phyloP scores from a whole-genome alignment of 2,888 invertebrate genomes.

The Hydrotaea cyrtoneurina region DNA sequence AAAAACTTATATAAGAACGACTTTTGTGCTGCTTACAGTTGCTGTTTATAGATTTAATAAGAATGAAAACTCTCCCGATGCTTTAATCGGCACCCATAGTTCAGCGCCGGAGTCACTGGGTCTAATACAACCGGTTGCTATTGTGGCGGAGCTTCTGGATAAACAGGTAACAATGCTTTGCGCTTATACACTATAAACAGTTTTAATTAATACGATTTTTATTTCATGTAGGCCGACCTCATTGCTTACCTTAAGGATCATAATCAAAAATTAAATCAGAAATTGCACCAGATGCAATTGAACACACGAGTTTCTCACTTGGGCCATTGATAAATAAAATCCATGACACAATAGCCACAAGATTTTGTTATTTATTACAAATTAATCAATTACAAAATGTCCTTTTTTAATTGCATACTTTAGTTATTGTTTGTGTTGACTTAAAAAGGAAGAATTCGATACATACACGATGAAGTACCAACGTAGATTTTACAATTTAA shows the following conservation, averaged over 20 bases:
- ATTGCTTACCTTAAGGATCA: slow-evolving; percentile 86
- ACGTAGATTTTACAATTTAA: neutral
- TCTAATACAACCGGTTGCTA: slow-evolving; percentile 81
- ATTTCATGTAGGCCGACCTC: slow-evolving; percentile 84
- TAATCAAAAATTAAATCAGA: slow-evolving; percentile 85
- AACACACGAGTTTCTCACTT: slow-evolving; percentile 77
- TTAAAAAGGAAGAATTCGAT: neutral
- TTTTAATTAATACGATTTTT: slow-evolving; percentile 3
- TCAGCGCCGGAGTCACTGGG: slow-evolving; percentile 78
- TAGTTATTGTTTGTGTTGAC: neutral
- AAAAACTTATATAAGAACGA: neutral
- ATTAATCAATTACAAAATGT: slow-evolving; percentile 39
- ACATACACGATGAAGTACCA: neutral
- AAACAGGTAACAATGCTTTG: slow-evolving; percentile 83
- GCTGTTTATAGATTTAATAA: slow-evolving; percentile 84
- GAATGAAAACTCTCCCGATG: slow-evolving; percentile 84
- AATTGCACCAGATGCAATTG: slow-evolving; percentile 84
- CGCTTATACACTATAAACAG: too few species aligned
- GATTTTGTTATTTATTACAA: slow-evolving; percentile 36
- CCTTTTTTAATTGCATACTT: slow-evolving; percentile 3
- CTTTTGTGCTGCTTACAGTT: slow-evolving; percentile 78
- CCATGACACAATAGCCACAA: slow-evolving; percentile 43
- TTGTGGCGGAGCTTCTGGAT: slow-evolving; percentile 84
- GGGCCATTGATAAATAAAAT: slow-evolving; percentile 54
- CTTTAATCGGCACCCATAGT: slow-evolving; percentile 82